Base-by-base conservation (phyloP, 2,888 invertebrate species). In the Ichneumon xanthorius region DNA sequence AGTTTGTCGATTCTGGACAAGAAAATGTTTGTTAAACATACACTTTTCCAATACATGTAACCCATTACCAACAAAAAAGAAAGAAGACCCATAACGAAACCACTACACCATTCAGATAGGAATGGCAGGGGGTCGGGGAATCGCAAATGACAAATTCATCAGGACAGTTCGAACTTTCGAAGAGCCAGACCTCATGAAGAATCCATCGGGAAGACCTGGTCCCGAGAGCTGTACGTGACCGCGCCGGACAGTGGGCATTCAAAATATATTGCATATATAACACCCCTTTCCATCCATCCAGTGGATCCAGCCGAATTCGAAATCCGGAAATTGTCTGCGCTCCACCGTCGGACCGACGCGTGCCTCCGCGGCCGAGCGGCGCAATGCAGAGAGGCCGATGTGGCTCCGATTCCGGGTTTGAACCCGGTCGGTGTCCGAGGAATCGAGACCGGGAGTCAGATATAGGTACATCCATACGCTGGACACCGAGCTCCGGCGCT, bases 241-340 rank as follows among this genome's bases (percentile, higher is more conserved):
- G 50, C 30, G 45, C 22, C 33, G 63, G 84, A 45, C 58, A 68
- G 53, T n/a, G 73, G n/a, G 61, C 78, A 65, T 85, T 55, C 58
- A 78, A 73, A 70, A 81, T 75, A 68, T 65, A 73, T 72, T 19
- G 48, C 50, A 53, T 14, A 55, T 40, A 70, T 55, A 45, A 63
- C 53, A 72, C 19, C 61, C 14, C 33, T 30, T 48, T 16, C 16
- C 30, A 58, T 65, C 55, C 48, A 22, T 50, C 76, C 30, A 76
- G 76, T 22, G 65, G 65, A 80, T 84, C 63, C 48, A 45, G 40
- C 26, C 55, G 30, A 81, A 72, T 67, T 73, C 68, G 68, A 81
- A 80, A 77, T 75, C 81, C 81, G 84, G 84, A 85, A 85, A 85
- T 85, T 81, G 73, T 85, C 73, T 81, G 68, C 19, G 14, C 53